phyloP scores from a whole-genome alignment of 2,888 invertebrate species.

The Pedicia rivosa region DNA sequence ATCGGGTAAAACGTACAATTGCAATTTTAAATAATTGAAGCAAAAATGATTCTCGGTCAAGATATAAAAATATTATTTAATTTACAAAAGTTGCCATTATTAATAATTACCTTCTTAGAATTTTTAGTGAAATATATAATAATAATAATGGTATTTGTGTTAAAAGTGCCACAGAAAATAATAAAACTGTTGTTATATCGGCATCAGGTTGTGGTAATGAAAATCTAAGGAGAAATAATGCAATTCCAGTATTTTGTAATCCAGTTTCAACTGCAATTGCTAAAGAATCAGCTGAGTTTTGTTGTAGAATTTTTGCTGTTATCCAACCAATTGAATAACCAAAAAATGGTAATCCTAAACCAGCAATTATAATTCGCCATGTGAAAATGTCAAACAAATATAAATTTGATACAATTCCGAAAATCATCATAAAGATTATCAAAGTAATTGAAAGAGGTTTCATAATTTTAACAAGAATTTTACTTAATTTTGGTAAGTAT shows the following conservation, averaged over 20 bases:
- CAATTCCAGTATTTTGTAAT: conserved; percentile 84
- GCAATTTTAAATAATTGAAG: too few species aligned
- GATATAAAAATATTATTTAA: too few species aligned
- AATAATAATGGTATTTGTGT: conserved; percentile 71
- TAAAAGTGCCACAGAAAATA: conserved; percentile 84
- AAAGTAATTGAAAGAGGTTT: conserved; percentile 70
- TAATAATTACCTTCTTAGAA: conserved; percentile 17
- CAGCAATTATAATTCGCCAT: conserved; percentile 67
- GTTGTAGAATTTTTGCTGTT: conserved; percentile 41
- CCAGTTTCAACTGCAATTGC: conserved; percentile 89
- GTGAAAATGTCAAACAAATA: conserved; percentile 80
- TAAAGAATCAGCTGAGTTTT: conserved; percentile 49
- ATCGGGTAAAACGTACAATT: too few species aligned
- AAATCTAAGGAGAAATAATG: conserved; percentile 73
- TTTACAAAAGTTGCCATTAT: too few species aligned
- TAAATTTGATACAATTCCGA: conserved; percentile 77
- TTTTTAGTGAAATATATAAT: conserved; percentile 38
- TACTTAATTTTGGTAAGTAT: conserved; percentile 48
- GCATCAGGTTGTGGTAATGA: conserved; percentile 71
- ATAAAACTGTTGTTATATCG: conserved; percentile 79
- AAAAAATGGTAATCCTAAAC: conserved; percentile 65
- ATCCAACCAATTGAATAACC: conserved; percentile 59
- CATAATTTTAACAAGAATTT: conserved; percentile 58
- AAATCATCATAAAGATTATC: conserved; percentile 67
- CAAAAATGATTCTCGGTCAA: too few species aligned